Base-by-base conservation (phyloP, 2,888 invertebrate species). In the Trimorus sp. region DNA sequence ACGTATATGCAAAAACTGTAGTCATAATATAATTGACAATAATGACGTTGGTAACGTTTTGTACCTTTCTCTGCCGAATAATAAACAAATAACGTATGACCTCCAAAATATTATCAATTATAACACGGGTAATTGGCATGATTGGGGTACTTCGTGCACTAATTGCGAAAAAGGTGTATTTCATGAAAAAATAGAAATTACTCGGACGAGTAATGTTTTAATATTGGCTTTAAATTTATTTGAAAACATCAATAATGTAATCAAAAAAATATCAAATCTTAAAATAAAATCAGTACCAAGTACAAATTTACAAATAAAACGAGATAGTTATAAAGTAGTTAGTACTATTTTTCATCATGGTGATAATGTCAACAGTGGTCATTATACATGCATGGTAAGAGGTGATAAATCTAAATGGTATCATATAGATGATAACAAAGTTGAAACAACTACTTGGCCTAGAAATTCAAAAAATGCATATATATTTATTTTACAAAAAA, bases 41-140 rank as follows among this genome's bases (percentile, higher is more conserved):
- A 65, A 36, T 40, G 53, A 65, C 40, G 6, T 26, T 26, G 42
- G 9, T n/a, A 54, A 16, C 12, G 26, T 66, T 0, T 26, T 66
- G 14, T 26, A 51, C 38, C 51, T 65, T 38, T 9, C 38, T 38
- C 15, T 65, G 38, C 65, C 65, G 15, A 6, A 2, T 11, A 53
- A 38, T 7, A 66, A 54, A 54, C 53, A 66, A 26, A 45, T 54
- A 54, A 66, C 54, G 7, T 66, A 66, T 51, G 42, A 53, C n/a
- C 16, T 66, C 1, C 54, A 66, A 54, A 37, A 8, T 42, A 42
- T 66, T 54, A 66, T 66, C 15, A 38, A 69, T 48, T 48, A 48
- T 8, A 56, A 69, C 14, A 58, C 12, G n/a, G 15, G 14, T 37
- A 48, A 48, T 42, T 54, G 42, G 66, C 1, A 38, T 7, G 51